Base-by-base conservation (phyloP, 1,140 invertebrate genomes). In the Olivierus martensii region DNA sequence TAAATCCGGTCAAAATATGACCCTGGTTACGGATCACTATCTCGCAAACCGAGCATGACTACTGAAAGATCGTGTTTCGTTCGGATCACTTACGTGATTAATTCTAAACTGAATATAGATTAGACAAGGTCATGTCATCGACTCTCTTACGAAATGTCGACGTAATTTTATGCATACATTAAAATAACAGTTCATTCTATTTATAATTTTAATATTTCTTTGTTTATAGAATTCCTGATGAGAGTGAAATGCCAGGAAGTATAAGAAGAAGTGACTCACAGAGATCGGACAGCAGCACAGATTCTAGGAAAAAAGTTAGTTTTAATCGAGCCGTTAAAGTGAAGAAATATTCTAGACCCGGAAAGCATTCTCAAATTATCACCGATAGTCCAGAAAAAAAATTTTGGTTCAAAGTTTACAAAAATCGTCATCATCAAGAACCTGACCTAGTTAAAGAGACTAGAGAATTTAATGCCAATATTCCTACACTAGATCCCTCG, bases 351-450 rank as follows among this genome's bases (percentile, higher is more conserved):
- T n/a, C 43, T 21, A 55, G 50, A 12, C 48, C 43, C 4, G 21
- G 21, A 45, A 14, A 15, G 4, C 11, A 15, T 45, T 28, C 52
- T 1, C 36, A 46, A 3, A 42, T 17, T 1, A 38, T 45, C n/a
- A 17, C 53, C 2, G 53, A 44, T 3, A 57, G 51, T 19, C 48
- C 51, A 1, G 55, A 51, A 18, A 57, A 57, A 14, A 46, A 49
- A 3, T 57, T 57, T 18, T 57, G 56, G 56, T 57, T 57, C 46
- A 53, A 53, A 49, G 56, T 57, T 1, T 57, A 57, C 46, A 57
- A 57, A 38, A 57, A 57, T 34, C 45, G 43, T 21, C 56, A 57
- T 34, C 47, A 46, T 3, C 50, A 56, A 12, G 46, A 36, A 7
- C 55, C 55, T 0, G 50, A 56, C 28, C 9, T 28, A 28, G 28